Evolutionary conservation across 2,113 vertebrate species (phyloP), one percentile per base, ranked within the genome.

Genomic region (Myotis brandtii): DNA sequence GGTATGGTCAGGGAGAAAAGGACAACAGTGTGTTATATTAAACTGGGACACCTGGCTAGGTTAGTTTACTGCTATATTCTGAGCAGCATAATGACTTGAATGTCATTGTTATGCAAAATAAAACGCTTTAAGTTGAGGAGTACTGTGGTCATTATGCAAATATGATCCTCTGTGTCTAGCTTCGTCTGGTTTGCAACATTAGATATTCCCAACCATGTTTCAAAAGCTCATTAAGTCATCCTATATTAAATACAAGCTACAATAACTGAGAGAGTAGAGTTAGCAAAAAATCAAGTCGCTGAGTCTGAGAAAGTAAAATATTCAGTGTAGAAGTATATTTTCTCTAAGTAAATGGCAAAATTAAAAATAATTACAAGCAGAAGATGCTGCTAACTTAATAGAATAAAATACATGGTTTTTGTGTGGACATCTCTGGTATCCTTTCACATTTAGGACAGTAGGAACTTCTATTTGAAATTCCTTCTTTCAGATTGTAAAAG

Each of bases 211-310:
- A 84, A 2, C 0, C 72, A 43, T 90, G 69, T 95, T 89, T 95
- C 95, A 85, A 80, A 97, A 98, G 85, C 43, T 96, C 59, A 72
- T 66, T 52, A 80, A 95, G 89, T 97, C 96, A 93, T 43, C 48
- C 43, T 21, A 48, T 37, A 93, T 40, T 70, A 93, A 95, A 97
- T 67, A 67, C 27, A 94, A 95, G 73, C 50, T 73, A 94, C 9
- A 48, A 40, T 34, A 93, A 17, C 77, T 59, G 20, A 89, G 17
- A 72, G n/a, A 95, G 25, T 12, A 94, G 90, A 95, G 54, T 86
- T 92, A 85, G 23, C 88, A 93, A 91, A 94, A 84, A 90, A 97
- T 52, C 52, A 93, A 91, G 88, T 70, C 20, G 23, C 14, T 7
- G 0, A 52, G 40, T n/a, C 56, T 86, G 89, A 64, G 69, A 84